Evolutionary conservation across 2,888 invertebrate species (phyloP).

Genomic region (Cerceris rybyensis): DNA sequence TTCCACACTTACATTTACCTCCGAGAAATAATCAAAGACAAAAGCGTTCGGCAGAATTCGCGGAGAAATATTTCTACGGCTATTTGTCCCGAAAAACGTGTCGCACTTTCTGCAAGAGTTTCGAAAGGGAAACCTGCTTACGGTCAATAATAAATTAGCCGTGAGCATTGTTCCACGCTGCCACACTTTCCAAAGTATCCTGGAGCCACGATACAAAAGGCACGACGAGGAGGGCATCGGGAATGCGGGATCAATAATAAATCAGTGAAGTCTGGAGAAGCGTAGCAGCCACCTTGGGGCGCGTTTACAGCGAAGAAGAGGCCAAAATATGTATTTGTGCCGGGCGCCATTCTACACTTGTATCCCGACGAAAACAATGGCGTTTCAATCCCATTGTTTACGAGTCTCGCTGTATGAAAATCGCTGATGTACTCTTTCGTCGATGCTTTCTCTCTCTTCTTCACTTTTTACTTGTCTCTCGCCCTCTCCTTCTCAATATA

Average conservation of each 20-base stretch:
- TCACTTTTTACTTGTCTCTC: not conserved
- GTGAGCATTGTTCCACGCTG: slow-evolving; percentile 33
- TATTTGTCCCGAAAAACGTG: slow-evolving; percentile 5
- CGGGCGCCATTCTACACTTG: not conserved
- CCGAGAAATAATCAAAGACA: no score
- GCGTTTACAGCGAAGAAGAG: slow-evolving; percentile 36
- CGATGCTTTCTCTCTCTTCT: not conserved
- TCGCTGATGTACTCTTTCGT: slow-evolving; percentile 30
- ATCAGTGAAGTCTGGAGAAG: slow-evolving; percentile 46
- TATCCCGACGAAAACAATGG: slow-evolving; percentile 27
- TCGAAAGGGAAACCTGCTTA: slow-evolving; percentile 51
- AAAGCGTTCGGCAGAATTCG: no score
- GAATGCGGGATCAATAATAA: slow-evolving; percentile 60
- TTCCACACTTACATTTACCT: no score
- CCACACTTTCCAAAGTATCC: slow-evolving; percentile 45
- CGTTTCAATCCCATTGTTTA: slow-evolving; percentile 43
- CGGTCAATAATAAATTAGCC: slow-evolving; percentile 65
- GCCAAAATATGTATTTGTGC: slow-evolving; percentile 34
- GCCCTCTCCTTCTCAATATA: not conserved
- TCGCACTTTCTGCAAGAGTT: slow-evolving; percentile 27
- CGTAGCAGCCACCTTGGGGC: slow-evolving; percentile 20
- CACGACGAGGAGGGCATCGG: slow-evolving; percentile 25
- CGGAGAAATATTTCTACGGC: no score
- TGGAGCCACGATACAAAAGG: slow-evolving; percentile 33
- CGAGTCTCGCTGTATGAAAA: slow-evolving; percentile 25